These are phyloP conservation scores for Bagarius yarrelli DNA, from an alignment of 2,113 vertebrate genomes.

Conservation along the genomic window DNA sequence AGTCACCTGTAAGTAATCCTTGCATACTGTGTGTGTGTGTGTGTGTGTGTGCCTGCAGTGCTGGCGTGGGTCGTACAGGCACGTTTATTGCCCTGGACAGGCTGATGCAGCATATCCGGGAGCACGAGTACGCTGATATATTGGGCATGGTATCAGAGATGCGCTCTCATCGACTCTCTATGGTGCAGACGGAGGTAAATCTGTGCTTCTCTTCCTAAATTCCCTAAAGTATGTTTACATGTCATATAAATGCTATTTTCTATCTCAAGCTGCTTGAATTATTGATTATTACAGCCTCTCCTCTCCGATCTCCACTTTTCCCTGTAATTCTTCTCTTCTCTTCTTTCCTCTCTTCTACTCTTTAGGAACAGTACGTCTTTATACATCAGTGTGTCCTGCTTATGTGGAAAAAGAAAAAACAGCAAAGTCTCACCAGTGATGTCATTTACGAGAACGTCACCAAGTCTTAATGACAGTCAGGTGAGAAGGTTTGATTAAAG, in stretches of 20 bases:
- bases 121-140: conserved; percentile 90
- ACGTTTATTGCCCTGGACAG: conserved; percentile 95
- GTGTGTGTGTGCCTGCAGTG: conserved; percentile 69
- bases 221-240: background rate
- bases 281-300: background rate
- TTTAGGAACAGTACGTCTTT: conserved; percentile 94
- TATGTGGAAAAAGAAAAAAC: conserved; percentile 95
- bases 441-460: conserved; percentile 94
- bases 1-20: background rate
- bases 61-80: conserved; percentile 91
- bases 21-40: background rate
- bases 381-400: conserved; percentile 95
- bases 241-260: background rate
- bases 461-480: conserved; percentile 79
- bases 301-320: too few species aligned
- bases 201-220: background rate
- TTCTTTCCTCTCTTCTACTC: conserved; percentile 1
- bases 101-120: conserved; percentile 89
- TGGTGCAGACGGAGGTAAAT: conserved; percentile 96
- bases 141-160: conserved; percentile 91
- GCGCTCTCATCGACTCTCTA: conserved; percentile 90
- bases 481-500: background rate
- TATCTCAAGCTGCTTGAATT: background rate
- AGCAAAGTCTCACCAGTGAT: conserved; percentile 86
- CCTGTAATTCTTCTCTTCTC: conserved; percentile 17